phyloP scores from a whole-genome alignment of 2,888 invertebrate genomes.

The Hydrotaea cyrtoneurina region DNA sequence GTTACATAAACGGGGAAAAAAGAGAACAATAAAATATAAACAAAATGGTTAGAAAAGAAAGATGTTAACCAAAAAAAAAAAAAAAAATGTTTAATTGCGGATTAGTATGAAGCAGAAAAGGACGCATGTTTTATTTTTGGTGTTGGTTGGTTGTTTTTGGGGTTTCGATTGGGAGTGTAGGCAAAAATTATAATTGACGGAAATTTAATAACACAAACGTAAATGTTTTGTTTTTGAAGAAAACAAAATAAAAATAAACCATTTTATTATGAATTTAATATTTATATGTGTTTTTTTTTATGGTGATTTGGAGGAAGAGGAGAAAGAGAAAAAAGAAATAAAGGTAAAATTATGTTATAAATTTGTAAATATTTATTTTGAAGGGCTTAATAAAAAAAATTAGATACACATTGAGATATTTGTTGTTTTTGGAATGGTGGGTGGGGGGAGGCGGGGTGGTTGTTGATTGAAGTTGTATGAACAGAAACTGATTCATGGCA shows the following conservation, averaged over 20 bases:
- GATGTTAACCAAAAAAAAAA: no score
- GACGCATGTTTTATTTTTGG: no score
- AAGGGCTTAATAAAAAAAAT: neutral
- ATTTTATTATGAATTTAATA: constrained; percentile 4
- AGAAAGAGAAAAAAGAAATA: constrained; percentile 66
- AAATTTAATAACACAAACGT: no score
- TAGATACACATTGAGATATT: constrained; percentile 3
- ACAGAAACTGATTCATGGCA: neutral
- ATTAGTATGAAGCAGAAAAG: constrained; percentile 12
- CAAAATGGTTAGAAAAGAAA: constrained; percentile 4
- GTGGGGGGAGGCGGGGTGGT: neutral
- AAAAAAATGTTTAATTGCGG: constrained; percentile 7
- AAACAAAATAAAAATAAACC: constrained; percentile 34
- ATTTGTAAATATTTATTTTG: constrained; percentile 15
- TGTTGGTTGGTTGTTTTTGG: constrained; percentile 12
- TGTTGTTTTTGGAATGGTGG: neutral
- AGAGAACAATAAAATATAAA: neutral
- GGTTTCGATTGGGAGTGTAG: neutral
- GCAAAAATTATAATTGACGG: neutral
- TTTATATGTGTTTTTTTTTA: constrained; percentile 5
- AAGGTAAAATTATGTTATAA: constrained; percentile 61
- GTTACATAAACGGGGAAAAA: neutral
- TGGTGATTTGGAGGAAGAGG: constrained; percentile 46
- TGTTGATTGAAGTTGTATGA: neutral
- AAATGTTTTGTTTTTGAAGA: no score